These are phyloP conservation scores for Saccostrea cuccullata DNA, from an alignment of 1,140 invertebrate genomes.

Conservation along the genomic window DNA sequence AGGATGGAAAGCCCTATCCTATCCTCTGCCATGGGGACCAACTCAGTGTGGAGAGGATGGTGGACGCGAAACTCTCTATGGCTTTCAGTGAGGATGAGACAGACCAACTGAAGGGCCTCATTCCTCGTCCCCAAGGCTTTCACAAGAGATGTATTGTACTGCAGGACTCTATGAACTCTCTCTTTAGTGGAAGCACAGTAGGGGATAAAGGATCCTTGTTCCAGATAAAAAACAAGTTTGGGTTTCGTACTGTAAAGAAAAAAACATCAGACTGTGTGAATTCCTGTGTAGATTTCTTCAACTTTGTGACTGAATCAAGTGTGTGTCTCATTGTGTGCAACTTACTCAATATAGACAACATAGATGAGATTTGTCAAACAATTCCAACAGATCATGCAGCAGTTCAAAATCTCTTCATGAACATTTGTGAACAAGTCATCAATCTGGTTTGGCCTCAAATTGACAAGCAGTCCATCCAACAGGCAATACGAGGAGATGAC, in stretches of 20 bases:
- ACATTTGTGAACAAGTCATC: neutral
- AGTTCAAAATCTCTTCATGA: slow-evolving; percentile 25
- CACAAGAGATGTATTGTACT: slow-evolving; percentile 36
- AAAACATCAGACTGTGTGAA: slow-evolving; percentile 38
- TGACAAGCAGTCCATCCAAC: slow-evolving; percentile 21
- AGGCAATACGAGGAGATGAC: neutral
- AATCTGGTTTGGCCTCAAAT: neutral
- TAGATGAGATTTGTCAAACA: neutral
- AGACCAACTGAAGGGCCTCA: slow-evolving; percentile 11
- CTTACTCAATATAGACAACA: neutral
- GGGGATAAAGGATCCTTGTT: slow-evolving; percentile 12
- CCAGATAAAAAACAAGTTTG: slow-evolving; percentile 34
- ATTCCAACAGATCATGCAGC: neutral
- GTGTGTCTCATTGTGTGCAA: slow-evolving; percentile 26
- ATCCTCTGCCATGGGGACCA: slow-evolving; percentile 55
- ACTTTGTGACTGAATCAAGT: slow-evolving; percentile 10
- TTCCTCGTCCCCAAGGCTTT: slow-evolving; percentile 41
- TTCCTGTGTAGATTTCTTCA: slow-evolving; percentile 13
- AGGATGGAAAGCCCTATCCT: slow-evolving; percentile 23
- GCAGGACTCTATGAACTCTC: slow-evolving; percentile 35
- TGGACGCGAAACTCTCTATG: slow-evolving; percentile 19
- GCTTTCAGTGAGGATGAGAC: neutral
- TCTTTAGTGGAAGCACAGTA: slow-evolving; percentile 28
- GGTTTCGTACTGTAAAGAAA: slow-evolving; percentile 28
- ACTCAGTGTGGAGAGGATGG: slow-evolving; percentile 53